A percentile compares a stretch with the other conserved stretches of the same genome.
These are phyloP conservation scores for Wasmannia auropunctata DNA, from an alignment of 1,140 invertebrate genomes.

Conservation along the genomic window DNA sequence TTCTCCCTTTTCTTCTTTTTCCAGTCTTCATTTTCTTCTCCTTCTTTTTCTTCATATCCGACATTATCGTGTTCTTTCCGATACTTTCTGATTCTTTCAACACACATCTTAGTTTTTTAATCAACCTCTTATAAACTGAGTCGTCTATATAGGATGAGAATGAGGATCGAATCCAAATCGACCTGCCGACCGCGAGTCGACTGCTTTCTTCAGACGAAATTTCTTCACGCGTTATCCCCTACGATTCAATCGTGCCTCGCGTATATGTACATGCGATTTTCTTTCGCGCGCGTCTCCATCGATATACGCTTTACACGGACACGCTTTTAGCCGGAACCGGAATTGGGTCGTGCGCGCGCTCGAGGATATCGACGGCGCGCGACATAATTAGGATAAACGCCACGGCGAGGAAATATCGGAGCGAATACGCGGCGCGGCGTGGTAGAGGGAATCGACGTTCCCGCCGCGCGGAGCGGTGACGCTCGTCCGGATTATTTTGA, in stretches of 20 bases:
- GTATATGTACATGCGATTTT: not conserved
- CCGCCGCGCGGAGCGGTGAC: not conserved
- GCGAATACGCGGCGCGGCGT: not conserved
- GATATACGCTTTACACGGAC: not conserved
- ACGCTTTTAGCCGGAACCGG: slow-evolving; percentile 28
- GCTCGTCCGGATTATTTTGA: slow-evolving; percentile 28
- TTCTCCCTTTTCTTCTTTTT: not conserved
- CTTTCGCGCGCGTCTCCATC: not conserved
- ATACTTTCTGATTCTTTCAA: not conserved
- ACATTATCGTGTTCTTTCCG: not conserved
- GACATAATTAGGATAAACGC: slow-evolving; percentile 53
- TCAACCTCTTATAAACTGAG: not conserved
- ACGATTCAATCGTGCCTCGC: not conserved
- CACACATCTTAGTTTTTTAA: not conserved
- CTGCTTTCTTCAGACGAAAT: not conserved
- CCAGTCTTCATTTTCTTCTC: not conserved
- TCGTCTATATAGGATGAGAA: not conserved
- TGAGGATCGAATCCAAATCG: not conserved
- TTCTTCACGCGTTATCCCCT: not conserved
- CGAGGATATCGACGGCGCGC: slow-evolving; percentile 45
- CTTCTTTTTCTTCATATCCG: not conserved
- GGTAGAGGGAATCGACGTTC: slow-evolving; percentile 2
- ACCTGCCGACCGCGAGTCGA: not conserved
- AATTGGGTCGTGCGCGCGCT: slow-evolving; percentile 38
- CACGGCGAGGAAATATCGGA: slow-evolving; percentile 12